Evolutionary conservation across 2,888 invertebrate species (phyloP).

Genomic region (Tenodera sinensis): DNA sequence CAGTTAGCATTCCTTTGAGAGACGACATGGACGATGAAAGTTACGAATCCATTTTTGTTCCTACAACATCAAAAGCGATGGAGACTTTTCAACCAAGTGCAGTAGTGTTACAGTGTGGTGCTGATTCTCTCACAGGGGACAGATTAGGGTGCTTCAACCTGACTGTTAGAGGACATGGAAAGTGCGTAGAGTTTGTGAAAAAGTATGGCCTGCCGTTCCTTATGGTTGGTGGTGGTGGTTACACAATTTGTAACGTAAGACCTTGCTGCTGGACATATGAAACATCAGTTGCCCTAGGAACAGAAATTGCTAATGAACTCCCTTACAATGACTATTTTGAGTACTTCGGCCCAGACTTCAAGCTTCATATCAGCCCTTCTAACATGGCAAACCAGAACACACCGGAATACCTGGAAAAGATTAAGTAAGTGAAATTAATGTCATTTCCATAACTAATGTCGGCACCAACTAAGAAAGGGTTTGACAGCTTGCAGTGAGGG

Average conservation of each 20-base stretch:
- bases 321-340: conserved; percentile 99
- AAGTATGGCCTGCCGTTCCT: conserved; percentile 94
- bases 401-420: conserved; percentile 95
- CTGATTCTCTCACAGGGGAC: conserved; percentile 96
- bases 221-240: conserved; percentile 97
- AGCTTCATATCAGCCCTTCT: conserved; percentile 96
- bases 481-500: too few relatives aligned
- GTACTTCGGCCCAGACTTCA: conserved; percentile 99
- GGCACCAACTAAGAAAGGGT: too few relatives aligned
- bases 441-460: too few relatives aligned
- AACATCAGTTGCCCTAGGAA: conserved; percentile 93
- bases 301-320: conserved; percentile 95
- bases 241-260: conserved; percentile 96
- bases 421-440: conserved; percentile 61
- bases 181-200: conserved; percentile 97
- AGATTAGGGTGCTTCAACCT: conserved; percentile 97
- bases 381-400: conserved; percentile 99
- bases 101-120: conserved; percentile 97
- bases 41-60: conserved; percentile 94
- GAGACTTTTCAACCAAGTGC: conserved; percentile 98
- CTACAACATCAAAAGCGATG: conserved; percentile 96
- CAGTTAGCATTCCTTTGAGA: conserved; percentile 95
- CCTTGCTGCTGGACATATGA: conserved; percentile 99
- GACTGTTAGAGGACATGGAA: conserved; percentile 94
- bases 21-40: conserved; percentile 99